These are phyloP conservation scores for Heloderma charlesbogerti DNA, from an alignment of 2,113 vertebrate genomes.

Conservation along the genomic window DNA sequence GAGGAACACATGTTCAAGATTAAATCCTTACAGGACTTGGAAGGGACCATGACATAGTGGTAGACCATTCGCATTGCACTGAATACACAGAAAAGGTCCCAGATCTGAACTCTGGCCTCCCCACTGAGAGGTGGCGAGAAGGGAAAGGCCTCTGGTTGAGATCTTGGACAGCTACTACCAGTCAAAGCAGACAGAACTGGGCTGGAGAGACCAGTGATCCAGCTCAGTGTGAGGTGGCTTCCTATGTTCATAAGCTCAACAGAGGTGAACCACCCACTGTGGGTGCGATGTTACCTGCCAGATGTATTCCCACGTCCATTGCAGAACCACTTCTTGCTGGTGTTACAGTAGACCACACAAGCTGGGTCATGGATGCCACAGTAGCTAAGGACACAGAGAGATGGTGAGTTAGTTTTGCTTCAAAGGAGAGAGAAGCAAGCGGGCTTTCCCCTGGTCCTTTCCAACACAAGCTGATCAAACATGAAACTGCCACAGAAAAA, in stretches of 20 bases:
- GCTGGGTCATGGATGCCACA: slow-evolving; percentile 98
- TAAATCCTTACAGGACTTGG: neutral
- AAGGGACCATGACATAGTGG: neutral
- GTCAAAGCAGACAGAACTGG: neutral
- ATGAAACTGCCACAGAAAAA: rapidly evolving
- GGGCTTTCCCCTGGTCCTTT: rapidly evolving
- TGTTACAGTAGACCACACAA: slow-evolving; percentile 98
- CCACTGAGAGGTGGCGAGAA: too few relatives aligned
- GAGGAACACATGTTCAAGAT: neutral
- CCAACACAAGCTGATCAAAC: neutral
- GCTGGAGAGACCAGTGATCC: neutral
- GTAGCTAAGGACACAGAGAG: slow-evolving; percentile 80
- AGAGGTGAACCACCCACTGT: rapidly evolving
- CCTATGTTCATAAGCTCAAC: neutral
- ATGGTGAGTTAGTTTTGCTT: neutral
- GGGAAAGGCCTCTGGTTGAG: too few relatives aligned
- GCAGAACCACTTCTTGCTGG: slow-evolving; percentile 99
- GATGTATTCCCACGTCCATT: slow-evolving; percentile 98
- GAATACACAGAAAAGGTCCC: neutral
- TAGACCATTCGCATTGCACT: neutral
- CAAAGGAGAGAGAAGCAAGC: neutral
- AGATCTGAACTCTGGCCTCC: neutral
- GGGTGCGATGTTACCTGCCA: slow-evolving; percentile 84
- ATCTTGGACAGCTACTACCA: neutral
- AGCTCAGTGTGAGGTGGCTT: neutral